Evolutionary conservation across 2,797 vertebrate genomes (phyloP).

Genomic region (Amblyraja radiata): DNA sequence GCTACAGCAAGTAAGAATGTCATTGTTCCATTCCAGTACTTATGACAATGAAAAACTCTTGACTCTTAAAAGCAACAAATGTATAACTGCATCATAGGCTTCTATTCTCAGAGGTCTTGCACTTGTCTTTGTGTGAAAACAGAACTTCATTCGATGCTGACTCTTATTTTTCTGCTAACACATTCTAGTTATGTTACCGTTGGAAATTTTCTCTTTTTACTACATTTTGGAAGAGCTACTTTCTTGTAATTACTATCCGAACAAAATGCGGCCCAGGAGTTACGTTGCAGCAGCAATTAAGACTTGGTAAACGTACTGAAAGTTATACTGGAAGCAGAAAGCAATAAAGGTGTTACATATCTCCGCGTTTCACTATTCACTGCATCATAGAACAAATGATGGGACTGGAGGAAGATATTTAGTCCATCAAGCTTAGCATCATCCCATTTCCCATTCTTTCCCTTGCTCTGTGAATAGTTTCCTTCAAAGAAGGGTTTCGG

Average conservation of each 20-base stretch:
- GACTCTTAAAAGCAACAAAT: too few relatives aligned
- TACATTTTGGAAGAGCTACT: neutral
- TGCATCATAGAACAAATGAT: too few relatives aligned
- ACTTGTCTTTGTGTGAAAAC: neutral
- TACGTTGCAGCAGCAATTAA: neutral
- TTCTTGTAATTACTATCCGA: neutral
- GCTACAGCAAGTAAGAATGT: too few relatives aligned
- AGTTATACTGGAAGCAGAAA: neutral
- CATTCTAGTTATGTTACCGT: neutral
- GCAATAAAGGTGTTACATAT: neutral
- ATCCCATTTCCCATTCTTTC: too few relatives aligned
- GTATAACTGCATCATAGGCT: neutral
- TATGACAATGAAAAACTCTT: too few relatives aligned
- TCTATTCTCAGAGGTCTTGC: neutral
- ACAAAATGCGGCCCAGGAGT: neutral
- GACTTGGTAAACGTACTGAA: neutral
- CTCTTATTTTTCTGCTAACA: constrained; percentile 28
- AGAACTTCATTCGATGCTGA: constrained; percentile 21
- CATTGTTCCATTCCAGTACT: too few relatives aligned
- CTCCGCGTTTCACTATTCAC: neutral
- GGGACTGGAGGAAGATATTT: too few relatives aligned
- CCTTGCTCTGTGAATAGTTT: too few relatives aligned
- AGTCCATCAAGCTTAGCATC: too few relatives aligned
- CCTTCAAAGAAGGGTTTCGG: too few relatives aligned
- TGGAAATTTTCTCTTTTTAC: constrained; percentile 22